phyloP scores from a whole-genome alignment of 1,140 invertebrate species.

The Chionoecetes opilio region DNA sequence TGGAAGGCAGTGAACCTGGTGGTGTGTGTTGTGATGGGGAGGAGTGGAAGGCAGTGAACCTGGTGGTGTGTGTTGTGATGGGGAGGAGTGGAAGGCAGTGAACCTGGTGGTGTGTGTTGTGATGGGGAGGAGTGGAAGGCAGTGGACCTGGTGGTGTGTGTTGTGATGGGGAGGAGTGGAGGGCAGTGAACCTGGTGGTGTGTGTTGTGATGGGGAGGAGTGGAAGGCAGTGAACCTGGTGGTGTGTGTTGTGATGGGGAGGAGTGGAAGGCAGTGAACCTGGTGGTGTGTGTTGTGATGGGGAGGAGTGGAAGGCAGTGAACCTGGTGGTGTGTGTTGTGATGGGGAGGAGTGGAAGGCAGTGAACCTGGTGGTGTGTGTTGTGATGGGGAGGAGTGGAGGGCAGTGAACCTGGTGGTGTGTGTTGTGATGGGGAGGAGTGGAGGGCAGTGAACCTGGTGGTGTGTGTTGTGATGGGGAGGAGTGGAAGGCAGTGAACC shows the following conservation, averaged over 20 bases:
- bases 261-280: background rate
- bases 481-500: background rate
- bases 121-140: background rate
- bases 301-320: background rate
- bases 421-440: background rate
- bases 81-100: background rate
- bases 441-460: background rate
- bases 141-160: background rate
- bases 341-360: background rate
- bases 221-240: background rate
- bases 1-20: background rate
- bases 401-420: background rate
- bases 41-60: background rate
- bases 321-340: background rate
- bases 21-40: background rate
- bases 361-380: background rate
- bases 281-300: background rate
- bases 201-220: background rate
- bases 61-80: background rate
- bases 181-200: background rate
- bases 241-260: background rate
- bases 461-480: background rate
- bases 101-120: background rate
- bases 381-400: background rate
- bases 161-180: background rate